Base-by-base conservation (phyloP, 2,888 invertebrate genomes). In the Ophioninae sp. region DNA sequence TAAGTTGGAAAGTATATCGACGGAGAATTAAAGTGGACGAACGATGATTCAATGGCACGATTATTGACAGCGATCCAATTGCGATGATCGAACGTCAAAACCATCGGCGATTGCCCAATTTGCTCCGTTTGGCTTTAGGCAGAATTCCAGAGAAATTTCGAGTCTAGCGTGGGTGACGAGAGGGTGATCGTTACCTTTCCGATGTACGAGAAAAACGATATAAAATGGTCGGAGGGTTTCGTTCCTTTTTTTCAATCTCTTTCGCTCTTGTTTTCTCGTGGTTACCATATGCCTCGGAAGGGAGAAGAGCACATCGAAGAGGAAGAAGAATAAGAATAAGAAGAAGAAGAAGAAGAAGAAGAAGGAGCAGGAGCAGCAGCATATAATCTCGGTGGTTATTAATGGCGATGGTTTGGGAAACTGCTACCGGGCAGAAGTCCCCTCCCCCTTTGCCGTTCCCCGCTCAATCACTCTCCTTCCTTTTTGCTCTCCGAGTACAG, bases 331-430 rank as follows among this genome's bases (percentile, higher is more conserved):
- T 81, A 78, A 81, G 72, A 84, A 85, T 78, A 41, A 41, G 41
- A 86, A 85, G 82, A 78, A 81, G 72, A 84, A 85, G 80, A 41
- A 41, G 41, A 41, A 41, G 3, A 41, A 41, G 50, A 50, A 85
- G 83, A 86, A 87, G 86, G 64, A 67, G 59, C 79, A 41, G 84
- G 85, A 83, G 85, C 87, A 89, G 88, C 92, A 92, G 91, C 91
- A 89, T 92, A 92, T 92, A 92, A 92, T 92, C 92, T 92, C 88
- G 89, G 85, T 89, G 89, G 92, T 92, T 92, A 92, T 92, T 92
- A 92, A 92, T 92, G 92, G 91, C 91, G 91, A 90, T 91, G 91
- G 91, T 92, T 92, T 92, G 90, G 92, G 91, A 92, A 92, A 92
- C 91, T 92, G 92, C 92, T 92, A 92, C 92, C 91, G 92, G 91